These are phyloP conservation scores for Odontocerum albicorne DNA, from an alignment of 2,888 invertebrate species.

Conservation along the genomic window DNA sequence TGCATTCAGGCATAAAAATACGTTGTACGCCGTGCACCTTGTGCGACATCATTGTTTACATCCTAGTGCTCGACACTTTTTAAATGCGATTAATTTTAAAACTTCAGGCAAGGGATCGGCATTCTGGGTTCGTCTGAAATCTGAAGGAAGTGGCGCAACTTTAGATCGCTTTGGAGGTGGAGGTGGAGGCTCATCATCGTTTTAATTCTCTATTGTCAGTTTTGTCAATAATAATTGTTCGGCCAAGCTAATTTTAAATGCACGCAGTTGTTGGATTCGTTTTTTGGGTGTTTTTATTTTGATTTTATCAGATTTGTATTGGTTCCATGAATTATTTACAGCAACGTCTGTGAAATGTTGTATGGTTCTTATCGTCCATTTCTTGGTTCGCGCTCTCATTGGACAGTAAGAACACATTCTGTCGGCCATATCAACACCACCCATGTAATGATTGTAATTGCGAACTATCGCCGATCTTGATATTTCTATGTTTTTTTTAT, in stretches of 20 bases:
- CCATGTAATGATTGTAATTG: not conserved
- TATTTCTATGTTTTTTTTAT: not conserved
- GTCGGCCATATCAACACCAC: not conserved
- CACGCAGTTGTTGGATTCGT: not conserved
- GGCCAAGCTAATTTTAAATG: not conserved
- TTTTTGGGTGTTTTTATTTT: not conserved
- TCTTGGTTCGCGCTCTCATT: conserved; percentile 1
- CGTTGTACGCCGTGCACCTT: not conserved
- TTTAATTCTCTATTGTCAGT: not conserved
- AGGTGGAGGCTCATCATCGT: not conserved
- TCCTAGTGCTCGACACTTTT: not conserved
- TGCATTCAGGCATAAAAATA: not conserved
- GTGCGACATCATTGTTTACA: not conserved
- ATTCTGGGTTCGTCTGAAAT: not conserved
- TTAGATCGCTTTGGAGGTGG: not conserved
- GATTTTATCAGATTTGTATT: not conserved
- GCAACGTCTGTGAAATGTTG: not conserved
- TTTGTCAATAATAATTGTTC: not conserved
- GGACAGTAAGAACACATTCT: conserved; percentile 1
- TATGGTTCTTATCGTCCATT: conserved; percentile 1
- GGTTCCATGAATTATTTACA: not conserved
- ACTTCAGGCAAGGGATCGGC: not conserved
- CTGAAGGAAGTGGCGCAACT: not conserved
- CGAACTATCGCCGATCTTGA: not conserved
- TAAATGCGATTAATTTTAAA: not conserved